Evolutionary conservation across 2,113 vertebrate species (phyloP).

Genomic region (Lophochroa leadbeateri): DNA sequence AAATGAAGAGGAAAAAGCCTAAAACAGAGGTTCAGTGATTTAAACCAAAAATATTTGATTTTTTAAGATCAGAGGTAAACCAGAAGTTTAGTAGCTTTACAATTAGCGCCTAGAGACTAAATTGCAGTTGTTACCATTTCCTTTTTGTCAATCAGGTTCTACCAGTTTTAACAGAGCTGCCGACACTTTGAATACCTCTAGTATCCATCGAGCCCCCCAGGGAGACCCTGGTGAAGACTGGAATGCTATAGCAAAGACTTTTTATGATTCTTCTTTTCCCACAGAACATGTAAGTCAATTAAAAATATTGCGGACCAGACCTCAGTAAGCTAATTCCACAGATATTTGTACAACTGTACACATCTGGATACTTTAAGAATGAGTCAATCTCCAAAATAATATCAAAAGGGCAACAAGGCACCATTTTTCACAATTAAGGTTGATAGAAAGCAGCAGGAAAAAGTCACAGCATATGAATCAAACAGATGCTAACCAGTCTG

Average conservation of each 20-base stretch:
- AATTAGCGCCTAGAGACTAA: conserved; percentile 69
- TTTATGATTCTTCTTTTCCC: conserved; percentile 81
- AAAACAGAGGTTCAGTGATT: conserved; percentile 20
- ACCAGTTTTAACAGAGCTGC: conserved; percentile 70
- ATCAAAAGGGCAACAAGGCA: conserved; percentile 80
- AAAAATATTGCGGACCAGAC: conserved; percentile 77
- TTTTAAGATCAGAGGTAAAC: conserved; percentile 50
- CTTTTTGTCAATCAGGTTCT: conserved; percentile 79
- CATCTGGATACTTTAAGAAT: conserved; percentile 80
- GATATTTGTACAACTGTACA: conserved; percentile 78
- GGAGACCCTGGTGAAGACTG: conserved; percentile 75
- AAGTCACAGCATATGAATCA: conserved; percentile 83
- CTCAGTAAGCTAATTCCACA: conserved; percentile 78
- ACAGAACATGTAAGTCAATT: conserved; percentile 86
- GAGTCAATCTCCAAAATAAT: conserved; percentile 79
- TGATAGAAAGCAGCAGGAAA: conserved; percentile 87
- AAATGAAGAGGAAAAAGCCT: conserved; percentile 21
- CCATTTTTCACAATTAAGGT: conserved; percentile 84
- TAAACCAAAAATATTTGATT: conserved; percentile 35
- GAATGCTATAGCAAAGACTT: conserved; percentile 78
- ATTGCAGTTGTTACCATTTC: conserved; percentile 76
- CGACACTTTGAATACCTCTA: conserved; percentile 74
- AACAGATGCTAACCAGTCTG: conserved; percentile 72
- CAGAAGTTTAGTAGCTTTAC: conserved; percentile 53
- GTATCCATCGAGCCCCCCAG: conserved; percentile 66